phyloP scores from a whole-genome alignment of 2,888 invertebrate genomes.

The Nysson spinosus region DNA sequence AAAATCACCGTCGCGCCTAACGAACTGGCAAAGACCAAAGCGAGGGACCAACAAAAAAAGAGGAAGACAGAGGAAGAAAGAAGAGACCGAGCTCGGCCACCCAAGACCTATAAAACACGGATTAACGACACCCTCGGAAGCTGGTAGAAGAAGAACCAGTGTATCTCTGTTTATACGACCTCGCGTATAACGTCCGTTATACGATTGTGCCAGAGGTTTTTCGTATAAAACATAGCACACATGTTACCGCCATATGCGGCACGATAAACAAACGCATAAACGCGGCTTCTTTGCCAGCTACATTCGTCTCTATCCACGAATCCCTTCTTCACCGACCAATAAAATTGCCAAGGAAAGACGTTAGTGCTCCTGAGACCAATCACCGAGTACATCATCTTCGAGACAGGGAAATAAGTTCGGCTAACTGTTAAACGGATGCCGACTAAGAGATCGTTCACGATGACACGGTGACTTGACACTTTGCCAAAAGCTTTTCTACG shows the following conservation, averaged over 20 bases:
- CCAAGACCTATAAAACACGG: constrained; percentile 45
- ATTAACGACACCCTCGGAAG: constrained; percentile 53
- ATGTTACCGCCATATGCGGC: constrained; percentile 76
- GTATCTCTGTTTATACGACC: constrained; percentile 59
- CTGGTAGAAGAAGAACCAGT: constrained; percentile 30
- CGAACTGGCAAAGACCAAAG: constrained; percentile 36
- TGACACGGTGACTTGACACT: constrained; percentile 59
- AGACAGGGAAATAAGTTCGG: constrained; percentile 61
- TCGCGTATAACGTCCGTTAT: constrained; percentile 11
- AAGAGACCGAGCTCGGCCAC: constrained; percentile 30
- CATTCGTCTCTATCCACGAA: constrained; percentile 30
- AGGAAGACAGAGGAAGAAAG: constrained; percentile 1
- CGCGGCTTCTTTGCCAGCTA: constrained; percentile 69
- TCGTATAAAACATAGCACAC: constrained; percentile 68
- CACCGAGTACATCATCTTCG: constrained; percentile 27
- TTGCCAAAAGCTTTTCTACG: constrained; percentile 51
- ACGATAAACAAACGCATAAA: constrained; percentile 72
- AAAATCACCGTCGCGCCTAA: constrained; percentile 13
- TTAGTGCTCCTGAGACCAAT: constrained; percentile 51
- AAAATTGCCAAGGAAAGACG: no score
- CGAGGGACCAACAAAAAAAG: background rate
- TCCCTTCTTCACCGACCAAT: background rate
- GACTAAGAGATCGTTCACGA: constrained; percentile 34
- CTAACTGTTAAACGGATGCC: constrained; percentile 48
- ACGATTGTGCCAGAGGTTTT: constrained; percentile 42